Conservation (phyloP, 2,888 invertebrate genomes). For the Lepidochrysops patricia region DNA sequence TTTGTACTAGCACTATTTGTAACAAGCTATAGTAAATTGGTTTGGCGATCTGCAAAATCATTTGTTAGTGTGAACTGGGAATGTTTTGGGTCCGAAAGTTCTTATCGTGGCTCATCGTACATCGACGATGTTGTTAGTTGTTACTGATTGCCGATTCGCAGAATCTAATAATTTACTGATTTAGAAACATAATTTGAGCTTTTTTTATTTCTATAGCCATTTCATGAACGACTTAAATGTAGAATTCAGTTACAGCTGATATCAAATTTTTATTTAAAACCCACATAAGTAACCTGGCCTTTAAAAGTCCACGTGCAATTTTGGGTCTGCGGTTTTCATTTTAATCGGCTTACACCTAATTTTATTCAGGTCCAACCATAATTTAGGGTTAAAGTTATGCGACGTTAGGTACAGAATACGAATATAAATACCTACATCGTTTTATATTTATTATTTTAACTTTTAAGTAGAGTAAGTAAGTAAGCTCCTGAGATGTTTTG, state of each 20-base stretch:
- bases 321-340: neutral
- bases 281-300: neutral
- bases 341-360: slow-evolving; percentile 1
- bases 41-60: neutral
- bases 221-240: neutral
- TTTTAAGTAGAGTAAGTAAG: slow-evolving; percentile 21
- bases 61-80: neutral
- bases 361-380: neutral
- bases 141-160: too few relatives aligned
- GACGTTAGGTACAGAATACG: neutral
- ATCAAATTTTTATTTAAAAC: neutral
- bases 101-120: too few relatives aligned
- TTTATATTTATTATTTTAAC: neutral
- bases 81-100: neutral
- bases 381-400: neutral
- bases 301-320: neutral
- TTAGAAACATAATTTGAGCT: too few relatives aligned
- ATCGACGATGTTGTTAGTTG: too few relatives aligned
- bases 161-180: too few relatives aligned
- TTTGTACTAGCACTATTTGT: slow-evolving; percentile 11
- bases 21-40: neutral
- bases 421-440: too few relatives aligned
- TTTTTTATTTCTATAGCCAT: neutral
- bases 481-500: slow-evolving; percentile 24
- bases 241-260: neutral